A percentile compares a stretch with the other conserved stretches of the same genome.
Conservation (phyloP, 2,888 invertebrate genomes). For the Mythimna vitellina region DNA sequence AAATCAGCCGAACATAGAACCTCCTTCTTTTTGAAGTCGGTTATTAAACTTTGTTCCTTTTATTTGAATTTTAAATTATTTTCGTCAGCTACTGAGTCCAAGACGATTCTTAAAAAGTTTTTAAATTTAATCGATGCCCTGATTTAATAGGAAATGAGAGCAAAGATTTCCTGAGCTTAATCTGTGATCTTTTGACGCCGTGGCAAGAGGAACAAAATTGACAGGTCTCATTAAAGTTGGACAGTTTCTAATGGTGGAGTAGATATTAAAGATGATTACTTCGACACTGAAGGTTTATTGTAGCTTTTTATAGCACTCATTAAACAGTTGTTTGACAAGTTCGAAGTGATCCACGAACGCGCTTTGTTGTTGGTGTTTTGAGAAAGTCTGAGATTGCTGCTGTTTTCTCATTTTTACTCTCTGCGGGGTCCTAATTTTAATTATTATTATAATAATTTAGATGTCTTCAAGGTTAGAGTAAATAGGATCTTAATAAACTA, state of each 20-base stretch:
- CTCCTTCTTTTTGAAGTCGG: no score
- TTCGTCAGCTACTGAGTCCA: conserved; percentile 9
- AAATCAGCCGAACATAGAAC: no score
- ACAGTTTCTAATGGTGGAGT: conserved; percentile 74
- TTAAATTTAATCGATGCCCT: conserved; percentile 65
- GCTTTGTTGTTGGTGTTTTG: conserved; percentile 2
- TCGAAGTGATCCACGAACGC: background rate
- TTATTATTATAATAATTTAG: background rate
- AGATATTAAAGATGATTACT: conserved; percentile 63
- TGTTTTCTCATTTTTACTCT: background rate
- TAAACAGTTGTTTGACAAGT: conserved; percentile 25
- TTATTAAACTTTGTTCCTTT: no score
- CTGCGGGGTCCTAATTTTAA: no score
- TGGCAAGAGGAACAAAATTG: conserved; percentile 75
- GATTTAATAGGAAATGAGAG: conserved; percentile 66
- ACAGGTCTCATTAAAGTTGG: conserved; percentile 83
- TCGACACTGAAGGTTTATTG: conserved; percentile 49
- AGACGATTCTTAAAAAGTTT: conserved; percentile 49
- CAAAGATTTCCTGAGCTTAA: conserved; percentile 72
- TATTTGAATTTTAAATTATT: conserved; percentile 10
- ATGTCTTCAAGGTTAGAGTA: no score
- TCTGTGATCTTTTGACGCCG: conserved; percentile 74
- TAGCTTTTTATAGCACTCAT: conserved; percentile 42
- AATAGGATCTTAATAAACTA: no score
- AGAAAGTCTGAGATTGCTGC: background rate